Evolutionary conservation across 2,888 invertebrate genomes (phyloP).

Genomic region (Parasteatoda lunata): DNA sequence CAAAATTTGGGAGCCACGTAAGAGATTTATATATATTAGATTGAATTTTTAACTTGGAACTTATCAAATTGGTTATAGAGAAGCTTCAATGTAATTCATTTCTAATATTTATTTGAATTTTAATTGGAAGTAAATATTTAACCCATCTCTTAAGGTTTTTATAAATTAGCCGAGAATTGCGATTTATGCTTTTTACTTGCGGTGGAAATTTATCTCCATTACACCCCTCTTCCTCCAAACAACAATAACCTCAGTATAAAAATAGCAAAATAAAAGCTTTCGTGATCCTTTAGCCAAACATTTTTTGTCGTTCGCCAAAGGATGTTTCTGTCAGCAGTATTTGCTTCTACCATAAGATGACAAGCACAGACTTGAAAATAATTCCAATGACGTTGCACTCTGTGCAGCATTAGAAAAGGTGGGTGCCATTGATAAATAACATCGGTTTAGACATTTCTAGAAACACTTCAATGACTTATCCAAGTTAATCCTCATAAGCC

Average conservation of each 20-base stretch:
- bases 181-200: too few species aligned
- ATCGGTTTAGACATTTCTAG: slow-evolving; percentile 15
- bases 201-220: background rate
- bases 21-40: too few species aligned
- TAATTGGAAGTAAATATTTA: too few species aligned
- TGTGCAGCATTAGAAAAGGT: background rate
- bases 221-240: background rate
- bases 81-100: too few species aligned
- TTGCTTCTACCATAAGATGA: background rate
- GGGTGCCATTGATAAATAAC: slow-evolving; percentile 20
- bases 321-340: background rate
- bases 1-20: too few species aligned
- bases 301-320: background rate
- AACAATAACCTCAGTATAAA: background rate
- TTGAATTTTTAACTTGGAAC: too few species aligned
- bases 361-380: background rate
- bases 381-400: background rate
- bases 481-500: slow-evolving; percentile 11
- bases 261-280: too few species aligned
- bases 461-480: slow-evolving; percentile 17
- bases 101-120: too few species aligned
- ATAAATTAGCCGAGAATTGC: too few species aligned
- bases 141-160: too few species aligned
- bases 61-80: too few species aligned
- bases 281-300: background rate